These are phyloP conservation scores for Drosophila jambulina DNA, from an alignment of 1,140 invertebrate species.

Conservation along the genomic window DNA sequence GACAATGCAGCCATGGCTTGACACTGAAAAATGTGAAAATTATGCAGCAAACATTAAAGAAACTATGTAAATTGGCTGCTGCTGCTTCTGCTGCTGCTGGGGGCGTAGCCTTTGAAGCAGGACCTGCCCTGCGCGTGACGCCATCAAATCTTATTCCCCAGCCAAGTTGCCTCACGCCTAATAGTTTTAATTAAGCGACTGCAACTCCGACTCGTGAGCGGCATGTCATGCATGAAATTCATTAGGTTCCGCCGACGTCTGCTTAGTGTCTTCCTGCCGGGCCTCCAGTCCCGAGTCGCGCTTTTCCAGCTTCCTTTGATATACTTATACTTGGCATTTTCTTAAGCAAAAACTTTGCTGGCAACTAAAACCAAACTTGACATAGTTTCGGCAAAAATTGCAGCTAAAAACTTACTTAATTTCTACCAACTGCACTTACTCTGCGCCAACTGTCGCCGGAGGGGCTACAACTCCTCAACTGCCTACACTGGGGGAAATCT, in stretches of 20 bases:
- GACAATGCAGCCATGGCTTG: constrained; percentile 72
- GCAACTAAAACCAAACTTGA: constrained; percentile 83
- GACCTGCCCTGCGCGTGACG: not conserved
- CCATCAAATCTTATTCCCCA: constrained; percentile 63
- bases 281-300: constrained; percentile 11
- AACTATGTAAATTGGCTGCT: constrained; percentile 79
- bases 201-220: constrained; percentile 51
- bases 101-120: constrained; percentile 23
- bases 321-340: constrained; percentile 73
- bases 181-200: constrained; percentile 83
- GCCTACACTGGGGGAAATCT: constrained; percentile 17
- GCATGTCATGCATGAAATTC: constrained; percentile 82
- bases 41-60: constrained; percentile 84
- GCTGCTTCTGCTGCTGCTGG: constrained; percentile 13
- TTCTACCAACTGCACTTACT: constrained; percentile 81
- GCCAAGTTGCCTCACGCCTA: constrained; percentile 64
- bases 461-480: constrained; percentile 2
- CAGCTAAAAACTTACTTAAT: constrained; percentile 83
- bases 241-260: constrained; percentile 68
- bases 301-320: constrained; percentile 57
- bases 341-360: constrained; percentile 80
- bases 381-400: constrained; percentile 82
- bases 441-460: constrained; percentile 66
- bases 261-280: constrained; percentile 50
- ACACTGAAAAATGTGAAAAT: constrained; percentile 85